Percentiles rank a stretch among this genome's conserved stretches.
phyloP scores from a whole-genome alignment of 2,888 invertebrate species.

The Xestia sexstrigata region DNA sequence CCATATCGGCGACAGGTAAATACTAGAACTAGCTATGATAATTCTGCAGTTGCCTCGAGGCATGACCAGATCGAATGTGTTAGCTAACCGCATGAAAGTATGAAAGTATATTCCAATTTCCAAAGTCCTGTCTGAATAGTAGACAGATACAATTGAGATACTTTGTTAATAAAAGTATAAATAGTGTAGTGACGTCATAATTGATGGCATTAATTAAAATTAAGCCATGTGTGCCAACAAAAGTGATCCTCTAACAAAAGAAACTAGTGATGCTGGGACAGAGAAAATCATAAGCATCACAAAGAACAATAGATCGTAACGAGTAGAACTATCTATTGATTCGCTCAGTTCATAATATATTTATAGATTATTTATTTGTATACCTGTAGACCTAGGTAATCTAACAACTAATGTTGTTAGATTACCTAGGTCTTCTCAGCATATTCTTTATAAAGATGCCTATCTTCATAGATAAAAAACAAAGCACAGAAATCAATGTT shows the following conservation, averaged over 20 bases:
- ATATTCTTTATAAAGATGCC: not conserved
- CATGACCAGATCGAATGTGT: not conserved
- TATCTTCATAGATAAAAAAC: not conserved
- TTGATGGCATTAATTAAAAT: slow-evolving; percentile 32
- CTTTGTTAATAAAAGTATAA: slow-evolving; percentile 2
- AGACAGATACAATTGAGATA: not conserved
- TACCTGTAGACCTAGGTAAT: too few relatives aligned
- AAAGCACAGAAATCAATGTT: not conserved
- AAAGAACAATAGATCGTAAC: slow-evolving; percentile 32
- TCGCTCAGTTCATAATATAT: not conserved
- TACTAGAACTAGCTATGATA: not conserved
- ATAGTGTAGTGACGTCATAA: slow-evolving; percentile 7
- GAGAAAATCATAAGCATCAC: not conserved
- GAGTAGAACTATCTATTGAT: slow-evolving; percentile 26
- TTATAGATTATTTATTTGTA: not conserved
- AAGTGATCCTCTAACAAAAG: slow-evolving; percentile 9
- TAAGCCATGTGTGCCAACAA: slow-evolving; percentile 34
- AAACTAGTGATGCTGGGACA: not conserved
- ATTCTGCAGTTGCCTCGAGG: not conserved
- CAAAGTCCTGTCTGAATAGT: not conserved
- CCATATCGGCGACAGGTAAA: slow-evolving; percentile 93
- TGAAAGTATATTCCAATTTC: too few relatives aligned
- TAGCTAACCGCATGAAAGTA: not conserved
- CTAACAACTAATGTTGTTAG: too few relatives aligned
- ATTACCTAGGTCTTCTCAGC: not conserved